Evolutionary conservation across 35 echinoderm and acorn worm species (phyloP), one percentile per base, ranked within the genome.

Genomic region (Heliocidaris erythrogramma): DNA sequence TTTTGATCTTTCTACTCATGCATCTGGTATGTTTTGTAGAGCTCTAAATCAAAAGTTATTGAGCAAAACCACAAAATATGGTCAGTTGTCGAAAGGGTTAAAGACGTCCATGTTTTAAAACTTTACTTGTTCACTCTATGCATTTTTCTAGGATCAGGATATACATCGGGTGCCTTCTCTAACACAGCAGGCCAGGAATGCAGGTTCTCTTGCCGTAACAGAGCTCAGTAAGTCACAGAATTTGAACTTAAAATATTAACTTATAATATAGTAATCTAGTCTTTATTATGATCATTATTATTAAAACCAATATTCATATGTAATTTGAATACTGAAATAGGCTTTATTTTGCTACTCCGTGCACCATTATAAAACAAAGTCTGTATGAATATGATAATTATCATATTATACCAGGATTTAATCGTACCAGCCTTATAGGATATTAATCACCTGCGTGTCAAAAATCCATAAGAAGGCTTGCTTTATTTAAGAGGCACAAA

Each of bases 141-240:
- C n/a, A n/a, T n/a, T n/a, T 86, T 86, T 86, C 85, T 30, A 86
- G 31, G n/a, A 17, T 86, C 27, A 13, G 31, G 85, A 7, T 86
- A 32, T 35, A 31, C 17, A 47, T 0, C 87, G 10, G 48, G 91
- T 59, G 16, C 16, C 16, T 92, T 92, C 27, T 49, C 91, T 13
- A 92, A 30, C 9, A 92, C 91, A 24, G 31, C 31, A 32, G 87
- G 87, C 30, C 13, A 92, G 49, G 29, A 92, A 30, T 92, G 91
- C 50, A 49, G 91, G 59, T 92, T 92, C 48, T 30, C n/a, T 30
- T 92, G 91, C 49, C 91, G 49, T 3, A 92, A 92, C n/a, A 49
- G 91, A n/a, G 48, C 16, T 48, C 10, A n/a, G 91, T 92, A 92
- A 59, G 49, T 92, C 5, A 30, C 17, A 7, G 9, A 86, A 30